Evolutionary conservation across 35 echinoderm and acorn worm genomes (phyloP).

Genomic region (Ophioderma brevispina): DNA sequence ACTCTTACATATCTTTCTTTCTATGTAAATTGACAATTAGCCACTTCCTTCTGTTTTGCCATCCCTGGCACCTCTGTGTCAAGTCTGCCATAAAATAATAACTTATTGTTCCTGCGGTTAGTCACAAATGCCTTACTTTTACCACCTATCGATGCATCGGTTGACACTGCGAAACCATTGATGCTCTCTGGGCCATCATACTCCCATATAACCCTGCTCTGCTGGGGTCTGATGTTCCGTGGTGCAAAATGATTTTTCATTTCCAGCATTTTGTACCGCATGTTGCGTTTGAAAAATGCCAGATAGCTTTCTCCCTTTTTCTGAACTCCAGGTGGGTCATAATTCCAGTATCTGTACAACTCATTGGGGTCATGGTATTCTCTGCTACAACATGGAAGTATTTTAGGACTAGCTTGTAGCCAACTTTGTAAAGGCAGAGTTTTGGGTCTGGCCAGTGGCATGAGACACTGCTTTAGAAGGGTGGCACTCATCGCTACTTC

Average conservation of each 20-base stretch:
- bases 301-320: background rate
- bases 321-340: background rate
- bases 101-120: conserved; percentile 80
- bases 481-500: no score
- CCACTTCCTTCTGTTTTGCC: conserved; percentile 90
- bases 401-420: no score
- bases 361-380: background rate
- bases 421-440: no score
- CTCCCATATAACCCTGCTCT: conserved; percentile 59
- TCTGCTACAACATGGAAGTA: background rate
- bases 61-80: conserved; percentile 84
- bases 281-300: background rate
- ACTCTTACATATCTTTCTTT: conserved; percentile 87
- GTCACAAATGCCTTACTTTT: conserved; percentile 74
- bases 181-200: conserved; percentile 68
- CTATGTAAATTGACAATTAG: conserved; percentile 70
- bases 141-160: conserved; percentile 77
- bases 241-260: background rate
- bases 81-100: conserved; percentile 83
- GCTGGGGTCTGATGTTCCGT: background rate
- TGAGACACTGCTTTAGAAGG: no score
- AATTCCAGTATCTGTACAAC: background rate
- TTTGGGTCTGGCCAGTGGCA: no score
- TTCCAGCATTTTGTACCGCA: background rate
- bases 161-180: conserved; percentile 56